Percentiles rank a stretch among this genome's conserved stretches.
phyloP scores from a whole-genome alignment of 2,113 vertebrate genomes.

The Machaerirhynchus nigripectus region DNA sequence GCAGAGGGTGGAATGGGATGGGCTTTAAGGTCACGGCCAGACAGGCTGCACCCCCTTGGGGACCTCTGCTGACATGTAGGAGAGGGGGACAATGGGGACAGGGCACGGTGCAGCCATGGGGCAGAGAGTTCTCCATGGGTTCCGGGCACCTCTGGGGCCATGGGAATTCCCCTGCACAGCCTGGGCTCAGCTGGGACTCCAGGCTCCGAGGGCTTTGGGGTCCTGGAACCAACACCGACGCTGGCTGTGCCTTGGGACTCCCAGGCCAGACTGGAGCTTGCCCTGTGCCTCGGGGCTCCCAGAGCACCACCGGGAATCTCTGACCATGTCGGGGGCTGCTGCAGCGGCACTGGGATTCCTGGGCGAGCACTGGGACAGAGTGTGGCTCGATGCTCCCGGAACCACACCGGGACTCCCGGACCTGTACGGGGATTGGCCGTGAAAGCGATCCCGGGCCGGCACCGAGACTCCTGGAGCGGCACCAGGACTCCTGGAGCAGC shows the following conservation, averaged over 20 bases:
- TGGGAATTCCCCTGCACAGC: not conserved
- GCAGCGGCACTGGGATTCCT: accelerated
- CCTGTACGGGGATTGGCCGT: not conserved
- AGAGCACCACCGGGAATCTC: accelerated
- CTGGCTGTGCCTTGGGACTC: not conserved
- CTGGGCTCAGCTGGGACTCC: not conserved
- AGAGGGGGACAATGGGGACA: not conserved
- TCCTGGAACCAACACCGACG: accelerated
- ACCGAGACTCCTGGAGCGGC: not conserved
- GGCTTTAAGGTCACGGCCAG: not conserved
- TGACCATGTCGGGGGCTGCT: accelerated
- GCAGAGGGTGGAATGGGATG: not conserved
- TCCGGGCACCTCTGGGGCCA: accelerated
- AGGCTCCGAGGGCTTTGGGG: accelerated
- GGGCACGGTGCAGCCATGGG: not conserved
- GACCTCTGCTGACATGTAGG: accelerated
- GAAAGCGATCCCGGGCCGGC: not conserved
- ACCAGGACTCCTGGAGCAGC: no score
- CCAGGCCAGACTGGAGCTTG: not conserved
- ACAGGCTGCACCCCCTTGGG: not conserved
- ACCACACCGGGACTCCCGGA: not conserved
- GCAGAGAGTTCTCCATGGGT: not conserved
- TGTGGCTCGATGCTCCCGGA: accelerated
- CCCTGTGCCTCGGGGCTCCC: not conserved
- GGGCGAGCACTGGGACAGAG: accelerated